Evolutionary conservation across 2,113 vertebrate genomes (phyloP), one percentile per base, ranked within the genome.

Genomic region (Notothenia coriiceps): DNA sequence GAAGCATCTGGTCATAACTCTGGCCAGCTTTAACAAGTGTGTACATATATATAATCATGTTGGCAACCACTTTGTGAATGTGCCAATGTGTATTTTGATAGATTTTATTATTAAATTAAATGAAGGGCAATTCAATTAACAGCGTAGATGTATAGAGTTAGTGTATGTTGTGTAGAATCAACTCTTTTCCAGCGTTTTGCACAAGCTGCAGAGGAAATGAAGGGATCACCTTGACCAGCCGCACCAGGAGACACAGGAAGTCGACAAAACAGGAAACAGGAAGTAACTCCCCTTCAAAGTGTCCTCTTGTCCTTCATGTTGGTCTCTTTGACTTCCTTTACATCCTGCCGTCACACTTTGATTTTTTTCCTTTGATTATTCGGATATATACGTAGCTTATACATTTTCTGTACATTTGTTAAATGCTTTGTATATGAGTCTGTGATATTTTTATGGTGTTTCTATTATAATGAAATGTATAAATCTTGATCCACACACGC

Each of bases 231-330:
- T 89, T 73, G 81, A 85, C 59, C 70, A 9, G 47, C 6, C 4
- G 1, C 40, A n/a, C 40, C 17, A 29, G 12, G 76, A 86, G 64
- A 70, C 64, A 67, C 76, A 79, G 92, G 90, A 91, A 84, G 64
- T 9, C 1, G 65, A 73, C 86, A 86, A 90, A 40, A 88, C 84
- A 91, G 90, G 89, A 91, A 89, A 18, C 2, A 75, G 88, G 90
- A 89, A 86, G 64, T 25, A 52, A 29, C 64, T 7, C 70, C 78
- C 22, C 67, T 64, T 85, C 75, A 83, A 69, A 71, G 81, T 77
- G 2, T 77, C 47, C 72, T 67, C 44, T 77, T 17, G 74, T 70
- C 88, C 79, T 84, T 90, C 61, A 86, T 86, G 80, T 88, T 76
- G 61, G 69, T 79, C 35, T 7, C 63, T 70, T 52, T 33, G 25